Evolutionary conservation across 2,797 vertebrate species (phyloP).

Genomic region (Peromyscus attwateri): DNA sequence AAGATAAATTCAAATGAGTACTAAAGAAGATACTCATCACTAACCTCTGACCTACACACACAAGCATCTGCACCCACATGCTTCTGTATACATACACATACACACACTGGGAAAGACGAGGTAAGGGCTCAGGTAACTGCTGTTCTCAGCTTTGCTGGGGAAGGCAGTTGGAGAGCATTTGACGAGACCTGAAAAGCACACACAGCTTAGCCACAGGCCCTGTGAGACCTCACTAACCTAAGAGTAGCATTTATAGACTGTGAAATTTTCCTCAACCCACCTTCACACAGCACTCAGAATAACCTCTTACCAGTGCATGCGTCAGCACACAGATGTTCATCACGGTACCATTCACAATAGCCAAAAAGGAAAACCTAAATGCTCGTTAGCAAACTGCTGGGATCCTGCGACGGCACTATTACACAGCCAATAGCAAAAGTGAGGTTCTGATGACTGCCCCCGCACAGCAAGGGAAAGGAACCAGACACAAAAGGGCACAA

Average conservation of each 20-base stretch:
- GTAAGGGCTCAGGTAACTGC: neutral
- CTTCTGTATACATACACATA: neutral
- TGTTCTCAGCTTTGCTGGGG: neutral
- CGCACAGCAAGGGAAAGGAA: too few species aligned
- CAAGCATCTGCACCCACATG: neutral
- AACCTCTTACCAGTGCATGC: neutral
- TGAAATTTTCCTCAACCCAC: neutral
- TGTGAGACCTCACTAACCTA: neutral
- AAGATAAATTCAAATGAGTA: neutral
- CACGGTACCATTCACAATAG: neutral
- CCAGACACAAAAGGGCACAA: neutral
- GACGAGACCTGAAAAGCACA: neutral
- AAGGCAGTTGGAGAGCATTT: neutral
- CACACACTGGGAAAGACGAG: neutral
- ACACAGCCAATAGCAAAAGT: neutral
- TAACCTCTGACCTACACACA: neutral
- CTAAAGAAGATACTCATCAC: neutral
- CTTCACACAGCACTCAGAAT: too few species aligned
- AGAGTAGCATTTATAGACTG: rapidly evolving
- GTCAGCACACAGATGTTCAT: neutral
- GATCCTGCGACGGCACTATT: too few species aligned
- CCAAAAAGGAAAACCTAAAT: neutral
- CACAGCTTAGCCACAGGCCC: neutral
- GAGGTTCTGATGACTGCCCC: neutral
- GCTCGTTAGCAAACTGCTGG: neutral